Percentiles rank a stretch among this genome's conserved stretches.
phyloP scores from a whole-genome alignment of 2,888 invertebrate species.

The Spisula subtruncata region DNA sequence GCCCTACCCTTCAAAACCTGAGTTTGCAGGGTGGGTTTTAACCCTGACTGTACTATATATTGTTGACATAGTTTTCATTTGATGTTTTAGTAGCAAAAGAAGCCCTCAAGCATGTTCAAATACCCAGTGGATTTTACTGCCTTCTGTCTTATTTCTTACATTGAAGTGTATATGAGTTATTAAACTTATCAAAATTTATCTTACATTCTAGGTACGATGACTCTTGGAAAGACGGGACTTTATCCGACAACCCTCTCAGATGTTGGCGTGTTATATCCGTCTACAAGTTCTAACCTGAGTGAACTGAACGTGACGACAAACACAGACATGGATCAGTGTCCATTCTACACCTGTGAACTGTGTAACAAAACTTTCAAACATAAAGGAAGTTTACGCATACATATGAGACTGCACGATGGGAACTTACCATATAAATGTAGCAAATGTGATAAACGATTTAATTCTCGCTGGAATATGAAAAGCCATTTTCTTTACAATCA shows the following conservation, averaged over 20 bases:
- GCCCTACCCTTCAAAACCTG: too few species aligned
- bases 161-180: too few species aligned
- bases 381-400: conserved; percentile 18
- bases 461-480: conserved; percentile 48
- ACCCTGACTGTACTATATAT: too few species aligned
- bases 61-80: too few species aligned
- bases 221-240: not conserved
- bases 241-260: not conserved
- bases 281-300: not conserved
- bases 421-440: conserved; percentile 39
- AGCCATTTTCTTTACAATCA: conserved; percentile 27
- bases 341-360: not conserved
- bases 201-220: not conserved
- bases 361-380: conserved; percentile 23
- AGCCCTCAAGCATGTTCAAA: too few species aligned
- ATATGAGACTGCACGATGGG: conserved; percentile 30
- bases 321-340: not conserved
- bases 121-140: too few species aligned
- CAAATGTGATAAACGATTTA: conserved; percentile 41
- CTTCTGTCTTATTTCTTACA: too few species aligned
- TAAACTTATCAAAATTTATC: not conserved
- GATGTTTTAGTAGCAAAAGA: too few species aligned
- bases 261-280: not conserved
- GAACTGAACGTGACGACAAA: not conserved
- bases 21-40: too few species aligned